Base-by-base conservation (phyloP, 2,888 invertebrate genomes). In the Ophraella communa region DNA sequence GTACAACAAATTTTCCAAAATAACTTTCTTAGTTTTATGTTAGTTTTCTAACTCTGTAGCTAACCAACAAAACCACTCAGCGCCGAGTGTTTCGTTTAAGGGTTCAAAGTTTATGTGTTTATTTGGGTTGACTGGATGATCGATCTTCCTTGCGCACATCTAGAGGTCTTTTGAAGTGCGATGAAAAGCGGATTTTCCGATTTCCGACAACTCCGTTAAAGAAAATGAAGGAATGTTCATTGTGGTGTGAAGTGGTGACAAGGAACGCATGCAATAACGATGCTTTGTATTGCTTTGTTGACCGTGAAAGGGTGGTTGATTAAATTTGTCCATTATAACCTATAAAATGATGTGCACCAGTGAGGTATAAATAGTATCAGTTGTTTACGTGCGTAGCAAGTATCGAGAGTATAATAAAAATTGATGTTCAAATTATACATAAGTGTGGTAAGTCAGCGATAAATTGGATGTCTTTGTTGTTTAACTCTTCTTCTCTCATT, bases 121-220 rank as follows among this genome's bases (percentile, higher is more conserved):
- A 63, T 66, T 60, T 63, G 51, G 60, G 66, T 66, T 63, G 63
- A 60, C 63, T 47, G 63, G 42, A 21, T 52, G 39, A 66, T 66
- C 61, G 66, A 66, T 66, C 60, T 56, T 53, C 21, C 53, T 39
- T 60, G 57, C 53, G 63, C 60, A 35, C 23, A 21, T 44, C 44
- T 51, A 30, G 44, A 60, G 52, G 14, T 44, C 60, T 30, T 44
- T 60, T 60, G 52, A 30, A 44, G 52, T 53, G 52, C 23, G 42
- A 53, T 44, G 57, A 53, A 65, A 65, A 65, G 65, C 58, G 53
- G 35, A 57, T 45, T 65, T 65, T 56, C 53, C 57, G 56, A 52
- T 59, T 52, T 59, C 42, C 52, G 14, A 44, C 44, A 23, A 53
- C n/a, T 53, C 30, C 14, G 47, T 17, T 4, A 27, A 21, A 42